phyloP scores from a whole-genome alignment of 2,888 invertebrate genomes.

The Ceraclea dissimilis region DNA sequence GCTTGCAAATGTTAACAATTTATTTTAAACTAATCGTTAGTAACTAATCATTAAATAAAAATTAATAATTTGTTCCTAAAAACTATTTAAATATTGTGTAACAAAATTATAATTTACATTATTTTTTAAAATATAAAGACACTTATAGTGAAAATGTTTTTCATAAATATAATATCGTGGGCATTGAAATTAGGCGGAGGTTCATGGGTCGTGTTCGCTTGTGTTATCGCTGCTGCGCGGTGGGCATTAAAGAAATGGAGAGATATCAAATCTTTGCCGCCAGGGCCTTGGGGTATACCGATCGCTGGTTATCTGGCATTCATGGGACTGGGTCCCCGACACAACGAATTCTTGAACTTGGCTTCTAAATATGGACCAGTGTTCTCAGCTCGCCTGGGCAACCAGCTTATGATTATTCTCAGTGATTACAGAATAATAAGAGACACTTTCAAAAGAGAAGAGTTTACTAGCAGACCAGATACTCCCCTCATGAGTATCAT shows the following conservation, averaged over 20 bases:
- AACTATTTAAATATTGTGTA: neutral
- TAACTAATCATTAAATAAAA: neutral
- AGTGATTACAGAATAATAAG: conserved; percentile 81
- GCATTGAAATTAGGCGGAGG: conserved; percentile 28
- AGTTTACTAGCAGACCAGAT: conserved; percentile 81
- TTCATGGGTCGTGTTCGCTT: conserved; percentile 41
- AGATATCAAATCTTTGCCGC: conserved; percentile 56
- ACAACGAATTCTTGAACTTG: conserved; percentile 70
- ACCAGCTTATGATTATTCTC: conserved; percentile 75
- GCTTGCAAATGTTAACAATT: neutral
- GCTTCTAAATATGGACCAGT: conserved; percentile 72
- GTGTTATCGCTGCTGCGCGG: conserved; percentile 39
- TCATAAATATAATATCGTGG: conserved; percentile 42
- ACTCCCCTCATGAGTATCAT: conserved; percentile 80
- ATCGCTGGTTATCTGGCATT: conserved; percentile 78
- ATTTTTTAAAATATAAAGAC: neutral
- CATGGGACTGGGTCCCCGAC: conserved; percentile 63
- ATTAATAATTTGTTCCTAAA: neutral
- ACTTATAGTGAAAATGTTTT: conserved; percentile 36
- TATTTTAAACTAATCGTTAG: neutral
- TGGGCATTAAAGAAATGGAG: conserved; percentile 25
- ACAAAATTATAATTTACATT: neutral
- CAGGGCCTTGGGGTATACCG: conserved; percentile 84
- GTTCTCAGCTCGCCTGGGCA: conserved; percentile 75
- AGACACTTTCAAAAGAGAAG: conserved; percentile 77